A percentile compares a stretch with the other conserved stretches of the same genome.
phyloP scores from a whole-genome alignment of 2,797 vertebrate species.

The Australoheros facetus region DNA sequence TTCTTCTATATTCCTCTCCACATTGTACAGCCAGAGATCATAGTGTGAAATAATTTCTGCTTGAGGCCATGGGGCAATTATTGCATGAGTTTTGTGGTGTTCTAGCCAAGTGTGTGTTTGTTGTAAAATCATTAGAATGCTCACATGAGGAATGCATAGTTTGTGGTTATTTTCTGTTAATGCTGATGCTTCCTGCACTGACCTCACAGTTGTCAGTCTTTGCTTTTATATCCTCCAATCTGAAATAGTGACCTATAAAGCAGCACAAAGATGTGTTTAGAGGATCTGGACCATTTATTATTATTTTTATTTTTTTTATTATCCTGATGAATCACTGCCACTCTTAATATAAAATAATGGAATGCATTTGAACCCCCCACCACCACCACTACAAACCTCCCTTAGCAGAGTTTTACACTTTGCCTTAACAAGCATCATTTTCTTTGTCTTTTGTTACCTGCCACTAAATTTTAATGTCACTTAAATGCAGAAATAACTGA shows the following conservation, averaged over 20 bases:
- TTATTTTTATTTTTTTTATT: background rate
- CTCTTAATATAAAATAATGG: conserved; percentile 1
- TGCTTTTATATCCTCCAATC: conserved; percentile 22
- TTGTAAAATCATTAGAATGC: conserved; percentile 65
- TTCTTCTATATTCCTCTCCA: conserved; percentile 60
- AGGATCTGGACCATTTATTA: conserved; percentile 17
- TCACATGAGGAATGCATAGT: conserved; percentile 63
- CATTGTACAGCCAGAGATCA: conserved; percentile 68
- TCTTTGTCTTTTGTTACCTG: conserved; percentile 25
- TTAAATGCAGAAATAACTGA: conserved; percentile 33
- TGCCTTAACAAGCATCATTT: conserved; percentile 65
- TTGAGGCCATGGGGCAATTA: conserved; percentile 52
- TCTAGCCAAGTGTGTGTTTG: conserved; percentile 65
- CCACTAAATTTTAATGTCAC: conserved; percentile 17
- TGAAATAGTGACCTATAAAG: conserved; percentile 13
- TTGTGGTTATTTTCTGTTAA: conserved; percentile 43
- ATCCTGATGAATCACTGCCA: conserved; percentile 38
- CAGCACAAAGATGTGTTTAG: background rate
- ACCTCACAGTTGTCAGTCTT: conserved; percentile 27
- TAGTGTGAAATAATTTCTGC: conserved; percentile 57
- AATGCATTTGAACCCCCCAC: background rate
- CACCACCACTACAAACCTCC: background rate
- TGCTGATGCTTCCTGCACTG: conserved; percentile 47
- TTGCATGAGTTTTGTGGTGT: conserved; percentile 78
- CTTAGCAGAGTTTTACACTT: conserved; percentile 61